phyloP scores from a whole-genome alignment of 2,888 invertebrate species.

The Mantis religiosa region DNA sequence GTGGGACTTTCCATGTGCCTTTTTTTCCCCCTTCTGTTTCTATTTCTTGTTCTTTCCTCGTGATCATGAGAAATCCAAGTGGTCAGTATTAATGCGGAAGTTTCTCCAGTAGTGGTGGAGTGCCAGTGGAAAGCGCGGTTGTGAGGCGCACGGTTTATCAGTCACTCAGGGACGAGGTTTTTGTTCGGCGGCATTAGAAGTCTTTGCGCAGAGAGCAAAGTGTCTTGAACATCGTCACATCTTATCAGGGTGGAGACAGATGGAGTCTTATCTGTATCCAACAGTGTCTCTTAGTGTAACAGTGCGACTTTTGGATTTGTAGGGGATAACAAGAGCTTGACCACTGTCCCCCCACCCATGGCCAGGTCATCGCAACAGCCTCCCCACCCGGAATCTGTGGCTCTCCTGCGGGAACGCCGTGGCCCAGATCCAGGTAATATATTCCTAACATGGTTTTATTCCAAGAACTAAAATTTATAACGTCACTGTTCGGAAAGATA shows the following conservation, averaged over 20 bases:
- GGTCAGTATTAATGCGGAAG: background rate
- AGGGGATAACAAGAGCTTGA: background rate
- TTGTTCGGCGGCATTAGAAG: background rate
- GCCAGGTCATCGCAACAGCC: background rate
- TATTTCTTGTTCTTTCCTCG: no score
- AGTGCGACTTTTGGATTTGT: background rate
- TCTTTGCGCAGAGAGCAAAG: background rate
- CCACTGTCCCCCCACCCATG: background rate
- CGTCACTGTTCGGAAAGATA: background rate
- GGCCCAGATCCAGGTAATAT: background rate
- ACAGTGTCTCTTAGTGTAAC: background rate
- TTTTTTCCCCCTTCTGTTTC: no score
- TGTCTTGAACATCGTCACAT: background rate
- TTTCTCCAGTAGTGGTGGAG: background rate
- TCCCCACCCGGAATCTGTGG: background rate
- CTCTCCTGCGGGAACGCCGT: background rate
- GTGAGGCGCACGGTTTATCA: background rate
- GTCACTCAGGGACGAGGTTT: background rate
- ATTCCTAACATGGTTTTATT: background rate
- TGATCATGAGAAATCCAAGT: no score
- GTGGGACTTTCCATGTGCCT: no score
- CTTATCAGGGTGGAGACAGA: background rate
- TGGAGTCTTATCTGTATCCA: background rate
- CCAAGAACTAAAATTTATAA: background rate
- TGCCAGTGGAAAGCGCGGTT: background rate